Evolutionary conservation across 1,140 invertebrate genomes (phyloP), one percentile per base, ranked within the genome.

Genomic region (Odontomachus brunneus): DNA sequence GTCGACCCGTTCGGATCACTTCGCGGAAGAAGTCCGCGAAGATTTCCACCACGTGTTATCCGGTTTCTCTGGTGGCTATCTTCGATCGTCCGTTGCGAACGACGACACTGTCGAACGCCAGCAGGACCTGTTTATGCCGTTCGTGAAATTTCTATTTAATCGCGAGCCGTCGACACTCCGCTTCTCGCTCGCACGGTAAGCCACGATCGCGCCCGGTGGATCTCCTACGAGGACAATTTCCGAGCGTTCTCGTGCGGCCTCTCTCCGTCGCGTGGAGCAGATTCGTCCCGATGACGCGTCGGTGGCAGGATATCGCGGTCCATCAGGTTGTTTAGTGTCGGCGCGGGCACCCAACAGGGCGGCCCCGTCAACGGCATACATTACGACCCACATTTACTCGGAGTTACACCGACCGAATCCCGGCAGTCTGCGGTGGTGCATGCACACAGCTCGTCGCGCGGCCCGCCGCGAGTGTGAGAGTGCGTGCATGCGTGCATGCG

Each of bases 311-410:
- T 93, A 93, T 92, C 92, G 86, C 83, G 87, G 87, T 75, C 82
- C 91, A 92, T 92, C 92, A 87, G 90, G 88, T 93, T 93, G 92
- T 93, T 93, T 93, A 93, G 91, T 92, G 90, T 89, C 88, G 84
- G 84, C 88, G 89, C 89, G 88, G 89, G 88, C 89, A 88, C 92
- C 91, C 89, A 88, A 88, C 92, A 90, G 90, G 91, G 91, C 90
- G 91, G 91, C 89, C 91, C 87, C 86, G 91, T 92, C 91, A 89
- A 82, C 88, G 88, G 88, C 73, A 91, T 91, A 93, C 92, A 89
- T 92, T 93, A 92, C 90, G 89, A 87, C 84, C 88, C 81, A 90
- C 92, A 91, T 92, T 93, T 91, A 74, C 74, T 33, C 69, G 62
- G 49, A 87, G 85, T 74, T 82, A 81, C 75, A 81, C 38, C 65